Percentiles rank a stretch among this genome's conserved stretches.
These are phyloP conservation scores for Pangasius sanitwongsei DNA, from an alignment of 2,797 vertebrate genomes.

Conservation along the genomic window DNA sequence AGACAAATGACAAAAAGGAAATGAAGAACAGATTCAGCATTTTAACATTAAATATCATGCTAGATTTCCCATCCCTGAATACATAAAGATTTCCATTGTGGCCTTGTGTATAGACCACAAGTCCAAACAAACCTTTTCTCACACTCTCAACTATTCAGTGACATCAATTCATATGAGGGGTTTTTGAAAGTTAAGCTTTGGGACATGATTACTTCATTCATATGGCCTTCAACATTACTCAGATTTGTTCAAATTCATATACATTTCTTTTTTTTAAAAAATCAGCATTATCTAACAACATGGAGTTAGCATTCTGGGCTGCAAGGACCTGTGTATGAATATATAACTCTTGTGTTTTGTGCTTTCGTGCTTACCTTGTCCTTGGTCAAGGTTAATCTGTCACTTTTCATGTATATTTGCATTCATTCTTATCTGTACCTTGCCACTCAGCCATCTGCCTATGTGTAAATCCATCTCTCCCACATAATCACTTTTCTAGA, in stretches of 20 bases:
- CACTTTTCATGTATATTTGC: slow-evolving; percentile 80
- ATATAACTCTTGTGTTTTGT: slow-evolving; percentile 37
- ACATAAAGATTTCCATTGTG: not conserved
- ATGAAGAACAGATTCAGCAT: slow-evolving; percentile 10
- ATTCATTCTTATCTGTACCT: slow-evolving; percentile 80
- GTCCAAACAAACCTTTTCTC: not conserved
- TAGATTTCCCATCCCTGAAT: not conserved
- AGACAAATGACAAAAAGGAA: not conserved
- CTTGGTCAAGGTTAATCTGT: slow-evolving; percentile 84
- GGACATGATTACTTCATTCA: not conserved
- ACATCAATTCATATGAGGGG: not conserved
- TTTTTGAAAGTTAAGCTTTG: not conserved
- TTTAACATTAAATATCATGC: slow-evolving; percentile 1
- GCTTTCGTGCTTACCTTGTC: slow-evolving; percentile 66
- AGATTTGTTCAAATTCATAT: not conserved
- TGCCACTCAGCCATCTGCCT: slow-evolving; percentile 74
- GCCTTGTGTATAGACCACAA: not conserved
- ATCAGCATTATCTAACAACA: not conserved
- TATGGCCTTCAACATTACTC: no score
- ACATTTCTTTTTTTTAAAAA: not conserved
- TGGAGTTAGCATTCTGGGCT: slow-evolving; percentile 7
- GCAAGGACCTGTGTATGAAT: slow-evolving; percentile 41
- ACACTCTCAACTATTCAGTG: not conserved
- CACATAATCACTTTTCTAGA: slow-evolving; percentile 78
- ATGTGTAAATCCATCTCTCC: slow-evolving; percentile 67